Evolutionary conservation across 2,888 invertebrate species (phyloP), one percentile per base, ranked within the genome.

Genomic region (Cyrtodaria siliqua): DNA sequence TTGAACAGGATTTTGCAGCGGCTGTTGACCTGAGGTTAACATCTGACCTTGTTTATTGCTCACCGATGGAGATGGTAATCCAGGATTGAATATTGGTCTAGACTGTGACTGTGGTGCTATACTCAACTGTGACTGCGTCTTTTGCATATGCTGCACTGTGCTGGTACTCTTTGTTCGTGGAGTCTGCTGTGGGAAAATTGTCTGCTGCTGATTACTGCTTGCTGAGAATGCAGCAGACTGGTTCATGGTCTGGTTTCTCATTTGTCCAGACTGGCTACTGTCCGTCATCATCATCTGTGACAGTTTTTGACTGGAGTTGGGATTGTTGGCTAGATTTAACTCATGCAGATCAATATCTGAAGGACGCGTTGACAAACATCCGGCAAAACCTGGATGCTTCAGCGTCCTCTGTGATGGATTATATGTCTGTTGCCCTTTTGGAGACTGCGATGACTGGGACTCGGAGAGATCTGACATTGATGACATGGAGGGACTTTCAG

Each of bases 301-400:
- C 27, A 71, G 29, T 40, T 59, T 33, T n/a, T 38, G 40, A 14
- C 44, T 63, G 8, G 70, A 62, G 49, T 61, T 76, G 23, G 64
- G 68, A 56, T 70, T 69, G 44, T 67, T 61, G n/a, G 71, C 18
- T 18, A 80, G 47, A 33, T 77, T 70, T 49, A 80, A 44, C 50
- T 80, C 76, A 57, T 80, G 80, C 4, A 80, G 64, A 64, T 80
- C 80, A 40, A 80, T 80, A 29, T 80, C 80, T 27, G 80, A 80
- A 9, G 80, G 80, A 49, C 80, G 20, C 29, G 73, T 70, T 3
- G 64, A 53, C n/a, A 23, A 12, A 42, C 33, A 20, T 4, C 14
- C 20, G 9, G 18, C n/a, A 18, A 16, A 20, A 18, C 18, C 12
- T 9, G 44, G 44, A 4, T 33, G 33, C 33, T 33, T 4, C 20